phyloP scores from a whole-genome alignment of 2,888 invertebrate species.

The Drosophila gaucha region DNA sequence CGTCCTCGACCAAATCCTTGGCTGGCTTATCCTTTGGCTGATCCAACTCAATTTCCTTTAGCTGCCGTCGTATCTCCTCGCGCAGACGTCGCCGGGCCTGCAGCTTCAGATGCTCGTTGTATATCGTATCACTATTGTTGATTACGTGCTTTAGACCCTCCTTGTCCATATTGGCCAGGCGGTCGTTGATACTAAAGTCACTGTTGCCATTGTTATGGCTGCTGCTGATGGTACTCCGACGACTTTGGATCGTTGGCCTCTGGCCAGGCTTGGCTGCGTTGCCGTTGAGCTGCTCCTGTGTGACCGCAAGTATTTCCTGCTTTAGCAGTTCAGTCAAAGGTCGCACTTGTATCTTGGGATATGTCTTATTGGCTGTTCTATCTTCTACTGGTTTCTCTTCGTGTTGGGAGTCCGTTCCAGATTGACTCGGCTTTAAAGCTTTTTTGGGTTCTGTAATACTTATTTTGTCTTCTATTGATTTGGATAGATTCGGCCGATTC shows the following conservation, averaged over 20 bases:
- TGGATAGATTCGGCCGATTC: neutral
- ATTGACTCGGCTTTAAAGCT: too few species aligned
- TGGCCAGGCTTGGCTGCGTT: neutral
- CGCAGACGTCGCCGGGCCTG: conserved; percentile 81
- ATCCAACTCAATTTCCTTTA: conserved; percentile 77
- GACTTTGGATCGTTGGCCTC: conserved; percentile 9
- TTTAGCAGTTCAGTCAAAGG: conserved; percentile 74
- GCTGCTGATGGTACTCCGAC: conserved; percentile 61
- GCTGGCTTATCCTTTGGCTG: conserved; percentile 60
- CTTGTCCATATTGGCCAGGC: conserved; percentile 83
- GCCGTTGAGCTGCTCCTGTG: conserved; percentile 38
- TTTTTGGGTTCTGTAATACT: neutral
- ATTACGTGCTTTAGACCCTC: conserved; percentile 82
- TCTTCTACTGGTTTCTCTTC: neutral
- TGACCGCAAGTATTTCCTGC: conserved; percentile 56
- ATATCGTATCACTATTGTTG: conserved; percentile 82
- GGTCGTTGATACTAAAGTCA: conserved; percentile 64
- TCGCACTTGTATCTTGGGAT: conserved; percentile 75
- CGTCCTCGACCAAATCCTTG: conserved; percentile 77
- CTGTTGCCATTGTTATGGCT: conserved; percentile 33
- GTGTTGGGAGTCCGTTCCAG: neutral
- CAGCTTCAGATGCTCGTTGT: conserved; percentile 81
- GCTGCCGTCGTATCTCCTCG: conserved; percentile 82
- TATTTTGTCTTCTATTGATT: neutral
- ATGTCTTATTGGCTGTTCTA: conserved; percentile 1